Base-by-base conservation (phyloP, 2,888 invertebrate genomes). In the Hofmannophila pseudospretella region DNA sequence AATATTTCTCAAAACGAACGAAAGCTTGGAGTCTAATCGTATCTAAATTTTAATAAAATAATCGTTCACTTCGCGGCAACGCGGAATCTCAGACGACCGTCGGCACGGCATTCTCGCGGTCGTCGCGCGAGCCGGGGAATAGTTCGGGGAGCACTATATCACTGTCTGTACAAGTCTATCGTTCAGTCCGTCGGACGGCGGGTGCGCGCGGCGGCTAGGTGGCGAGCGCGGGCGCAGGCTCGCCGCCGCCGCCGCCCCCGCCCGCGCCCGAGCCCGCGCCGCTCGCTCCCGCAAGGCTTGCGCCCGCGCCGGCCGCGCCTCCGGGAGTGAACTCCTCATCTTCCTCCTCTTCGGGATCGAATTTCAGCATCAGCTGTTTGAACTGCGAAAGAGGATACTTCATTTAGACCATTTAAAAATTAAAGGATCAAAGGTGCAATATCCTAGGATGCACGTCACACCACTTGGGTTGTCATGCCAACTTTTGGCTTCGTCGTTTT, bases 331-430 rank as follows among this genome's bases (percentile, higher is more conserved):
- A 36, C 41, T 92, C 93, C 47, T 93, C 92, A 34, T 93, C 93
- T 58, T 94, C 94, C 38, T 92, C 91, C 53, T 93, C 92, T 47
- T 93, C 93, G 13, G 92, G 93, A 71, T 95, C 95, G 66, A 94
- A 89, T 73, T 94, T 94, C 49, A 95, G 86, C 93, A 95, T 94
- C 42, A 95, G 75, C 59, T 94, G 94, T 70, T 95, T 95, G 67
- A 95, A 95, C 93, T 93, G 69, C 10, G 52, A 57, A 22, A 32
- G 10, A 12, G 11, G 0, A 77, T n/a, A n/a, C n/a, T n/a, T n/a
- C n/a, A n/a, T n/a, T n/a, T 20, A 7, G 20, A 20, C 3, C 20
- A n/a, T n/a, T n/a, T n/a, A n/a, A n/a, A n/a, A n/a, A n/a, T n/a
- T n/a, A n/a, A n/a, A n/a, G n/a, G n/a, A n/a, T n/a, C n/a, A n/a